Percentiles rank a stretch among this genome's conserved stretches.
phyloP scores from a whole-genome alignment of 30 jellyfish, hydroid and myxozoan genomes.

The Chrysaora quinquecirrha region DNA sequence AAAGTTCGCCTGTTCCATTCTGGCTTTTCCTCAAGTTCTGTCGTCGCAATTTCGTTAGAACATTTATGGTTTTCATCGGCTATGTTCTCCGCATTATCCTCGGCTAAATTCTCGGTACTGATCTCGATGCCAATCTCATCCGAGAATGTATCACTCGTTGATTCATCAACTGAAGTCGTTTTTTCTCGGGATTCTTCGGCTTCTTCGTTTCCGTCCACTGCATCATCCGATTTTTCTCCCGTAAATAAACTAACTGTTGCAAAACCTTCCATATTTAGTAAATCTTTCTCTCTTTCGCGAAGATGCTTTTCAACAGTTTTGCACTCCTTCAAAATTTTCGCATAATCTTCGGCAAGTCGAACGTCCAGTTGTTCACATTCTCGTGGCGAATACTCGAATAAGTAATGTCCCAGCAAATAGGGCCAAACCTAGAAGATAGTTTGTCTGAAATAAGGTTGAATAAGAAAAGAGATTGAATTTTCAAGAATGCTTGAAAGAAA shows the following conservation, averaged over 20 bases:
- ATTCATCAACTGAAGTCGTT: constrained; percentile 35
- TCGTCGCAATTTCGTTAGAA: constrained; percentile 25
- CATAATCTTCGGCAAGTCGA: constrained; percentile 55
- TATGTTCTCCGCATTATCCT: neutral
- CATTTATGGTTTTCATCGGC: constrained; percentile 8
- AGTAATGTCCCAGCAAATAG: constrained; percentile 83
- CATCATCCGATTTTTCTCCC: constrained; percentile 36
- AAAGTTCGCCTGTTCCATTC: constrained; percentile 77
- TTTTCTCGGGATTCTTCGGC: constrained; percentile 24
- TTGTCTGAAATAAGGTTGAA: too few relatives aligned
- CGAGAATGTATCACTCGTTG: constrained; percentile 61
- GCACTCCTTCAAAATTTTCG: constrained; percentile 82
- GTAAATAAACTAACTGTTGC: constrained; percentile 71
- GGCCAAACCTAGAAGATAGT: constrained; percentile 97
- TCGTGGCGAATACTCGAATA: constrained; percentile 67
- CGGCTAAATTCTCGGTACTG: constrained; percentile 19
- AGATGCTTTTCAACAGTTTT: constrained; percentile 66
- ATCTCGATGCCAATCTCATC: constrained; percentile 29
- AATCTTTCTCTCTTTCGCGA: constrained; percentile 86
- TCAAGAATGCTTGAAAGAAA: too few relatives aligned
- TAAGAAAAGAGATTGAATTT: too few relatives aligned
- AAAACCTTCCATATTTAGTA: constrained; percentile 90
- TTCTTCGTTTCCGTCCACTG: constrained; percentile 29
- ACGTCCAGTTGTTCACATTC: constrained; percentile 59
- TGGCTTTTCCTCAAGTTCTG: constrained; percentile 49